Conservation (phyloP, 2,888 invertebrate species). For the Philereme transversata region DNA sequence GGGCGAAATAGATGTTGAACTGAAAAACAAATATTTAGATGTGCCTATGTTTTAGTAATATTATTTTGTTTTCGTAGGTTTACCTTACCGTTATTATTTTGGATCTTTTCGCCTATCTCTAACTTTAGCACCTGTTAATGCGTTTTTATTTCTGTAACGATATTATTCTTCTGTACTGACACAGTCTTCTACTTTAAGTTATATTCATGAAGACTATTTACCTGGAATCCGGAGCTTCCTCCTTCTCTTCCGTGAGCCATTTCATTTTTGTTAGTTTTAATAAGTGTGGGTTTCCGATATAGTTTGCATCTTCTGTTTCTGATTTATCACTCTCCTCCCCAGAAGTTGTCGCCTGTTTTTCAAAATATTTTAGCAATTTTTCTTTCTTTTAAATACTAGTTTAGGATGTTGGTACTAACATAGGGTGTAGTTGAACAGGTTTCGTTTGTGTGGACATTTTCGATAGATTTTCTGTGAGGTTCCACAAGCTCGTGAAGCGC, state of each 20-base stretch:
- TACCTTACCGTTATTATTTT: constrained; percentile 26
- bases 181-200: background rate
- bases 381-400: background rate
- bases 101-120: constrained; percentile 26
- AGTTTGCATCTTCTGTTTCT: constrained; percentile 41
- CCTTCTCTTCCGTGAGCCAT: constrained; percentile 68
- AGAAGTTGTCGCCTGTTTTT: constrained; percentile 45
- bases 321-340: constrained; percentile 46
- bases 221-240: constrained; percentile 65
- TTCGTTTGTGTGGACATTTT: constrained; percentile 21
- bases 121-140: constrained; percentile 67
- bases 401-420: constrained; percentile 16
- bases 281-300: constrained; percentile 55
- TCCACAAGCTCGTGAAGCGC: constrained; percentile 67
- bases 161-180: constrained; percentile 51
- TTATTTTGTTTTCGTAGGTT: too few species aligned
- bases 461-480: constrained; percentile 43
- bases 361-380: constrained; percentile 10
- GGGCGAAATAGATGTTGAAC: constrained; percentile 61
- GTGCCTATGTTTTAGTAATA: too few species aligned
- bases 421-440: constrained; percentile 8
- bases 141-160: constrained; percentile 72
- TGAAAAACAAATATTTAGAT: constrained; percentile 43
- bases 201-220: constrained; percentile 38
- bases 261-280: constrained; percentile 73